Conservation (phyloP, 2,797 vertebrate genomes). For the Pseudochromis fuscus region DNA sequence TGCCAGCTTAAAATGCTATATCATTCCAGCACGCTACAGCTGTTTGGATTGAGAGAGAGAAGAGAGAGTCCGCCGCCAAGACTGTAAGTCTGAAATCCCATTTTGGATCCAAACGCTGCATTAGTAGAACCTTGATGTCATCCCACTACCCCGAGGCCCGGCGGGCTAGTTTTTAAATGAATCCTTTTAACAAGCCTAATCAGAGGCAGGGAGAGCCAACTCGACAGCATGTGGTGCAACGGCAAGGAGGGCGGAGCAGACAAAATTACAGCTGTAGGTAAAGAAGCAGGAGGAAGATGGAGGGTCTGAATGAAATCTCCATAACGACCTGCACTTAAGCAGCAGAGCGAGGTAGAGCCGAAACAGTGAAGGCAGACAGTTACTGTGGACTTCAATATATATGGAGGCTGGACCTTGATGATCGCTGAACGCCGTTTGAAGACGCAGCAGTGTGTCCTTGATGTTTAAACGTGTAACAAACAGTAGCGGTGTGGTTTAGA, state of each 20-base stretch:
- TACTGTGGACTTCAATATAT: slow-evolving; percentile 1
- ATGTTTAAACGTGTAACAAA: slow-evolving; percentile 28
- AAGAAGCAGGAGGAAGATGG: slow-evolving; percentile 32
- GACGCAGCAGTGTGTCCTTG: slow-evolving; percentile 20
- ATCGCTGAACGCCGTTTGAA: slow-evolving; percentile 23
- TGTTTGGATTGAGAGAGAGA: slow-evolving; percentile 62
- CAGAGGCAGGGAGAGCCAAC: slow-evolving; percentile 58
- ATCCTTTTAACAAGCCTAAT: slow-evolving; percentile 74
- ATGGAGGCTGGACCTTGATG: slow-evolving; percentile 14
- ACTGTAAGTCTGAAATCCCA: slow-evolving; percentile 67
- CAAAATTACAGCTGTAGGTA: slow-evolving; percentile 45
- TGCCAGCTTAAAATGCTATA: slow-evolving; percentile 60
- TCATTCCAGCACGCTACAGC: slow-evolving; percentile 63
- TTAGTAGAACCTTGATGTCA: slow-evolving; percentile 74
- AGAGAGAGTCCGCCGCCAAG: slow-evolving; percentile 50
- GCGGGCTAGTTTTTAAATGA: slow-evolving; percentile 72
- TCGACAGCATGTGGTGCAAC: slow-evolving; percentile 37
- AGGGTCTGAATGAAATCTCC: slow-evolving; percentile 5
- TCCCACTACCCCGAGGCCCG: slow-evolving; percentile 61
- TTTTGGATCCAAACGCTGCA: slow-evolving; percentile 72
- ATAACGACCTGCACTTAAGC: slow-evolving; percentile 10
- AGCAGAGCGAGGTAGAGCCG: neutral
- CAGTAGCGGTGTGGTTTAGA: slow-evolving; percentile 1
- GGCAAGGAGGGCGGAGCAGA: slow-evolving; percentile 27
- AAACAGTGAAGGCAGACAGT: slow-evolving; percentile 20